Evolutionary conservation across 2,888 invertebrate genomes (phyloP).

Genomic region (Pasiphila rectangulata): DNA sequence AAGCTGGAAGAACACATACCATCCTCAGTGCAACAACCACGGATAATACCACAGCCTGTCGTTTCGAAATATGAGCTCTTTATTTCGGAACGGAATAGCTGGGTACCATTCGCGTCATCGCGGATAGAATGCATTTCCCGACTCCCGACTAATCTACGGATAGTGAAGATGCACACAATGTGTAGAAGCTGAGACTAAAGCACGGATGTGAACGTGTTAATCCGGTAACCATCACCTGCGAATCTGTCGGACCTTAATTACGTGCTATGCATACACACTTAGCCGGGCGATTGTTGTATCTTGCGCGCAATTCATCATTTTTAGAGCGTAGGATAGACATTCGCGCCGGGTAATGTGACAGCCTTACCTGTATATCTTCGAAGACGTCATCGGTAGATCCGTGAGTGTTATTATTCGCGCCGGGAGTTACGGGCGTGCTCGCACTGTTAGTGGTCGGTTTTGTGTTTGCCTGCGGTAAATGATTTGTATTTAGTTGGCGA

Average conservation of each 20-base stretch:
- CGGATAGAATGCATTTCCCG: conserved; percentile 39
- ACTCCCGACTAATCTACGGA: conserved; percentile 43
- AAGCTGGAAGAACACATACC: conserved; percentile 41
- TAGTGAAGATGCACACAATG: conserved; percentile 50
- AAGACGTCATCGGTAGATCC: conserved; percentile 74
- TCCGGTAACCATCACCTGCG: conserved; percentile 69
- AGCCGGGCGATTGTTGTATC: neutral
- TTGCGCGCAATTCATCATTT: no score
- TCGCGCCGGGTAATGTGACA: neutral
- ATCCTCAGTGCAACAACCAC: conserved; percentile 36
- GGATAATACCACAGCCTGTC: conserved; percentile 51
- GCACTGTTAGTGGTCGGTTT: conserved; percentile 71
- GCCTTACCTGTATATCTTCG: conserved; percentile 72
- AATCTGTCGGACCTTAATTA: conserved; percentile 38
- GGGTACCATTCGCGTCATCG: conserved; percentile 45
- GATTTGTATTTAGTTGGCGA: conserved; percentile 31
- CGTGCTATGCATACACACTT: conserved; percentile 23
- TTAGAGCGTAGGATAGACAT: neutral
- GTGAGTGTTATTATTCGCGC: conserved; percentile 65
- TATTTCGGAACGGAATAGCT: conserved; percentile 61
- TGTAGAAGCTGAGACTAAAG: conserved; percentile 59
- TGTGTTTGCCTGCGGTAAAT: conserved; percentile 57
- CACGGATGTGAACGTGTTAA: conserved; percentile 78
- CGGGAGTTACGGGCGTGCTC: conserved; percentile 69
- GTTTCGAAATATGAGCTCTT: conserved; percentile 75